Evolutionary conservation across 2,113 vertebrate species (phyloP).

Genomic region (Pampusana beccarii): DNA sequence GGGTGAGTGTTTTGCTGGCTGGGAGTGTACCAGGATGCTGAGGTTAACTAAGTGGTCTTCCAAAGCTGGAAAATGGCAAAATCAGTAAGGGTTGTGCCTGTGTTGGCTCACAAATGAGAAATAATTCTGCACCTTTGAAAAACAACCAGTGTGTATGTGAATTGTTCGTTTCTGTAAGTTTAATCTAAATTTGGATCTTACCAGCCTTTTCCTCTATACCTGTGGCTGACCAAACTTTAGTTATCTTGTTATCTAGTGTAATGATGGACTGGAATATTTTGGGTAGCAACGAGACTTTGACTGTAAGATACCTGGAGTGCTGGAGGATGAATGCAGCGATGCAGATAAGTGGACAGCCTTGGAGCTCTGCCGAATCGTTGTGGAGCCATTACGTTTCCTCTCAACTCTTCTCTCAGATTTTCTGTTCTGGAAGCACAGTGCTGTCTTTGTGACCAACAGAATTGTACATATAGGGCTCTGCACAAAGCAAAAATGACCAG

Average conservation of each 20-base stretch:
- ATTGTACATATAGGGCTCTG: not conserved
- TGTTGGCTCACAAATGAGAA: not conserved
- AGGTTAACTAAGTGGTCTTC: not conserved
- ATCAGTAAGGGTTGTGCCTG: not conserved
- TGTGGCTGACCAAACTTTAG: not conserved
- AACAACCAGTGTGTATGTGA: not conserved
- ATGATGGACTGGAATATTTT: not conserved
- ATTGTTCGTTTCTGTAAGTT: not conserved
- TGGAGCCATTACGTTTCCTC: not conserved
- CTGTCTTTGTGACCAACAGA: not conserved
- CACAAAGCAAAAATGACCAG: not conserved
- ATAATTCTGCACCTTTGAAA: not conserved
- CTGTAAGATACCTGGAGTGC: not conserved
- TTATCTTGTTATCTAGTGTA: not conserved
- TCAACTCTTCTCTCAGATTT: not conserved
- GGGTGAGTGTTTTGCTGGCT: not conserved
- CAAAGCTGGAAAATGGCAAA: not conserved
- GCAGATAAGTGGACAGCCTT: accelerated
- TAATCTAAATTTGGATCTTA: not conserved
- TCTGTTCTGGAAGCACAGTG: not conserved
- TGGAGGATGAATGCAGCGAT: not conserved
- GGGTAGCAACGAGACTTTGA: not conserved
- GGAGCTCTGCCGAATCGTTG: not conserved
- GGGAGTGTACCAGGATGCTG: not conserved
- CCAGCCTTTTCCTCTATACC: not conserved